Conservation (phyloP, 2,888 invertebrate genomes). For the Plagodis pulveraria region DNA sequence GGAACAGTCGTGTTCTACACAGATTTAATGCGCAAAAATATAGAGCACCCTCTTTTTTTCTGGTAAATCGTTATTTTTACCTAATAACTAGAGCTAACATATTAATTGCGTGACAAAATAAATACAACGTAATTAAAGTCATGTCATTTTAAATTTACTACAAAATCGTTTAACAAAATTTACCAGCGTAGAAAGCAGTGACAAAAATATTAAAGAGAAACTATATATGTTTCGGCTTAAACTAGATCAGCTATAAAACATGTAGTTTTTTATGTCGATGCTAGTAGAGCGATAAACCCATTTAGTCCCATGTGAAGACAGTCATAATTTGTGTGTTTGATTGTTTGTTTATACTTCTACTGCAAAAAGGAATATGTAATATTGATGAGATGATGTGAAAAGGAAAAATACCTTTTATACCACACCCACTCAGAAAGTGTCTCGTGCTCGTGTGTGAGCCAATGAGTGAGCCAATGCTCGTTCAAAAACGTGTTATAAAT, state of each 20-base stretch:
- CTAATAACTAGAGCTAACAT: constrained; percentile 5
- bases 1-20: too few species aligned
- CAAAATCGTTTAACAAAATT: constrained; percentile 12
- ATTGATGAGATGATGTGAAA: too few species aligned
- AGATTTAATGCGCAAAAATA: too few species aligned
- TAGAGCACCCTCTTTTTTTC: too few species aligned
- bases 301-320: constrained; percentile 1
- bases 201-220: constrained; percentile 12
- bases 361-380: too few species aligned
- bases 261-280: constrained; percentile 13
- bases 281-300: constrained; percentile 17
- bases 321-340: too few species aligned
- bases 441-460: too few species aligned
- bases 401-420: too few species aligned
- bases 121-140: constrained; percentile 22
- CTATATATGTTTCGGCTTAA: constrained; percentile 15
- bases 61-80: neutral
- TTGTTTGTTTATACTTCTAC: too few species aligned
- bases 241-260: constrained; percentile 16
- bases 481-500: too few species aligned
- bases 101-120: constrained; percentile 19
- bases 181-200: neutral
- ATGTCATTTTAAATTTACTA: constrained; percentile 18
- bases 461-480: too few species aligned
- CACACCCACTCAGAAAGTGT: too few species aligned